These are phyloP conservation scores for Trachurus trachurus DNA, from an alignment of 2,797 vertebrate species.

Conservation along the genomic window DNA sequence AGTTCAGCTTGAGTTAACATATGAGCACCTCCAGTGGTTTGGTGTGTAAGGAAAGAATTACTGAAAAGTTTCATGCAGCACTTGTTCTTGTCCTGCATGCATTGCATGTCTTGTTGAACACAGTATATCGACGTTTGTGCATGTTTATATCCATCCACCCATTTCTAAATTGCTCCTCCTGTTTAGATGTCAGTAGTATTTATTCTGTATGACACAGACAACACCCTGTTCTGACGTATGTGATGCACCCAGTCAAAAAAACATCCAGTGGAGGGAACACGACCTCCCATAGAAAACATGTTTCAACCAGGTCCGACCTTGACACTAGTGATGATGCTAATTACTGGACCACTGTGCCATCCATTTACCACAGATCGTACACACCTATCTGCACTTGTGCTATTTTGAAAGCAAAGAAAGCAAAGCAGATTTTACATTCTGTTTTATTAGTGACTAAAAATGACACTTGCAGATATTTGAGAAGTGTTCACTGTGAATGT, in stretches of 20 bases:
- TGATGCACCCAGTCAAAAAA: background rate
- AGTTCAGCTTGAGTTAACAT: slow-evolving; percentile 64
- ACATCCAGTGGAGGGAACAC: background rate
- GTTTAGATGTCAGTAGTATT: background rate
- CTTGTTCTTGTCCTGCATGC: background rate
- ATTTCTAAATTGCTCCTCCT: background rate
- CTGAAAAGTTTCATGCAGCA: background rate
- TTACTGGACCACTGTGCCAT: background rate
- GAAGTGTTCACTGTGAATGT: too few species aligned
- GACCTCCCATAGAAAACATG: background rate
- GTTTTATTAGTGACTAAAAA: background rate
- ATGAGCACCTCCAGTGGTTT: slow-evolving; percentile 33
- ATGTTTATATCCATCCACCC: background rate
- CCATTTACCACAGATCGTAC: background rate
- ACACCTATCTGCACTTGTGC: background rate
- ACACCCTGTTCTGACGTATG: background rate
- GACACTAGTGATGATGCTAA: background rate
- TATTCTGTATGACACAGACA: background rate
- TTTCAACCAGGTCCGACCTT: background rate
- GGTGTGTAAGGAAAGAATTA: slow-evolving; percentile 4
- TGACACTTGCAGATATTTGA: background rate
- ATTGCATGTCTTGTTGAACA: background rate
- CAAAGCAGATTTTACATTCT: background rate
- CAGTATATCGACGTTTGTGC: background rate
- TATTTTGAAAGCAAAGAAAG: background rate